Evolutionary conservation across 2,888 invertebrate genomes (phyloP).

Genomic region (Palloptera scutellata): DNA sequence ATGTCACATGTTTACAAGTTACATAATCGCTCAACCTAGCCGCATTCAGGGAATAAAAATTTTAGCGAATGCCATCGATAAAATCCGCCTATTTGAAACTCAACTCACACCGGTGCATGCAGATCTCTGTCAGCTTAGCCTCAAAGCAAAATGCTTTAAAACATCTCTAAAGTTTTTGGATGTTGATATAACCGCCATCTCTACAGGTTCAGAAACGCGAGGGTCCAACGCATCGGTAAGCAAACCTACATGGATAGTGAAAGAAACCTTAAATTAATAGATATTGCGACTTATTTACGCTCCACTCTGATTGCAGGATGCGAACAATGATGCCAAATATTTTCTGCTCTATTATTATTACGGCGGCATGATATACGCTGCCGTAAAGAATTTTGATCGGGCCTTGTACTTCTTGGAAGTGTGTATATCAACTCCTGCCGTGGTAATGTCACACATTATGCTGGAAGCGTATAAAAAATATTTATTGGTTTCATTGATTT

Average conservation of each 20-base stretch:
- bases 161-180: conserved; percentile 89
- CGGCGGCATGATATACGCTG: conserved; percentile 96
- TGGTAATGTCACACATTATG: conserved; percentile 96
- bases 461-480: conserved; percentile 97
- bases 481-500: conserved; percentile 87
- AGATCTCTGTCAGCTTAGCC: conserved; percentile 90
- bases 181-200: conserved; percentile 90
- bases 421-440: conserved; percentile 92
- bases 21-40: conserved; percentile 80
- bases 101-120: conserved; percentile 95
- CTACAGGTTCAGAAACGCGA: conserved; percentile 66
- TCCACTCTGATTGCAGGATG: conserved; percentile 67
- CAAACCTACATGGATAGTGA: background rate
- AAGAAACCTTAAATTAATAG: background rate
- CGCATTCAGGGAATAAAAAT: conserved; percentile 82
- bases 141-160: conserved; percentile 90
- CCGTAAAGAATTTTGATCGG: conserved; percentile 90
- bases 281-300: too few species aligned
- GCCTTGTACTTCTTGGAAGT: conserved; percentile 96
- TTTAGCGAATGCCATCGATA: conserved; percentile 83
- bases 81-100: conserved; percentile 85
- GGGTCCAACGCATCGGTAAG: conserved; percentile 41
- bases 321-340: conserved; percentile 71
- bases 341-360: conserved; percentile 96
- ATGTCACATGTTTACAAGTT: conserved; percentile 83